A percentile compares a stretch with the other conserved stretches of the same genome.
Evolutionary conservation across 2,888 invertebrate genomes (phyloP).

Genomic region (Cistogaster globosa): DNA sequence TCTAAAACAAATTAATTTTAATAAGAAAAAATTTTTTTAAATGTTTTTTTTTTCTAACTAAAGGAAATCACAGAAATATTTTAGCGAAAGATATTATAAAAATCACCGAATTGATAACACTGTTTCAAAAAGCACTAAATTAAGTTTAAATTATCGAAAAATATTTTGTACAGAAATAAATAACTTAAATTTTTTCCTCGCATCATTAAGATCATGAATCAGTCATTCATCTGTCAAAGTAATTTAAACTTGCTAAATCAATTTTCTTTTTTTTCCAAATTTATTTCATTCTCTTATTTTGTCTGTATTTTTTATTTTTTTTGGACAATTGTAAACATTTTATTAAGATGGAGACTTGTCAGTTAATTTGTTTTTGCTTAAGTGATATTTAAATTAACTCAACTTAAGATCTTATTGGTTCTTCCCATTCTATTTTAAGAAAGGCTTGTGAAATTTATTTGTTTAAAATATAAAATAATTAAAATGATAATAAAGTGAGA

Average conservation of each 20-base stretch:
- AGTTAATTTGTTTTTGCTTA: conserved; percentile 56
- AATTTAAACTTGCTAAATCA: conserved; percentile 80
- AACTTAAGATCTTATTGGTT: conserved; percentile 41
- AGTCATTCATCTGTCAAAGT: conserved; percentile 80
- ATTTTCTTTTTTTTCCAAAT: conserved; percentile 63
- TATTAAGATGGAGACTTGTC: conserved; percentile 53
- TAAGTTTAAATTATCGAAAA: too few species aligned
- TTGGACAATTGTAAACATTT: conserved; percentile 44
- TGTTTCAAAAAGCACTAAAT: not conserved
- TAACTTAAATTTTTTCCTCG: not conserved
- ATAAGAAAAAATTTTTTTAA: too few species aligned
- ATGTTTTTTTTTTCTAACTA: too few species aligned
- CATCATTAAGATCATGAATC: conserved; percentile 24
- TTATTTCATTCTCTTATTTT: not conserved
- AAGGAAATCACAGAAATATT: too few species aligned
- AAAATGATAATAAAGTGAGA: conserved; percentile 40
- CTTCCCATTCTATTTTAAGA: not conserved
- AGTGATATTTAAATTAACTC: conserved; percentile 66
- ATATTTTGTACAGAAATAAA: not conserved
- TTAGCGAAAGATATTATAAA: too few species aligned
- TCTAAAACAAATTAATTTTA: too few species aligned
- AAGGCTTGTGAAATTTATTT: too few species aligned
- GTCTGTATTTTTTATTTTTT: conserved; percentile 2
- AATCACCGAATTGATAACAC: too few species aligned
- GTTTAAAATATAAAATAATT: conserved; percentile 19